phyloP scores from a whole-genome alignment of 30 jellyfish, hydroid and myxozoan species.

The Clytia hemisphaerica region DNA sequence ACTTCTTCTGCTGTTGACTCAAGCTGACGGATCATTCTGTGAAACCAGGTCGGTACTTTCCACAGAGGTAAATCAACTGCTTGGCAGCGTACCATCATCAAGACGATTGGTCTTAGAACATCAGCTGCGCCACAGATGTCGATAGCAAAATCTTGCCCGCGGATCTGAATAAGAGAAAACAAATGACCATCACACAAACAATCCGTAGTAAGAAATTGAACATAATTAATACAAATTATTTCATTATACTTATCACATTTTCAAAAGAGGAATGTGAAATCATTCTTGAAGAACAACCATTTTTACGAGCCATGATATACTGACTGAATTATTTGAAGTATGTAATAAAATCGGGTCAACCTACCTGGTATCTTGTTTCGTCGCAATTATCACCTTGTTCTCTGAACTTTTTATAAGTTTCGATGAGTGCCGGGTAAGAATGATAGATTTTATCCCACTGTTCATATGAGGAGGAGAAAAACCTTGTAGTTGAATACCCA shows the following conservation, averaged over 20 bases:
- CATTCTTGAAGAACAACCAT: no score
- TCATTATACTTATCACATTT: no score
- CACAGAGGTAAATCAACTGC: conserved; percentile 9
- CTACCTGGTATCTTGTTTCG: conserved; percentile 9
- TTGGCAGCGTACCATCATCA: conserved; percentile 7
- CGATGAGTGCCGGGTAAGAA: conserved; percentile 14
- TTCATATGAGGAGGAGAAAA: conserved; percentile 29
- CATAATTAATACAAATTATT: no score
- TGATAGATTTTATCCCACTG: conserved; percentile 28
- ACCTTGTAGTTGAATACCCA: conserved; percentile 30
- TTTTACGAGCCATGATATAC: no score
- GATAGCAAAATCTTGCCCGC: conserved; percentile 25
- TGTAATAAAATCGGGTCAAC: conserved; percentile 20
- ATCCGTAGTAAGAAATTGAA: no score
- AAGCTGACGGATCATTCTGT: background rate
- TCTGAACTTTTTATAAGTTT: conserved; percentile 2
- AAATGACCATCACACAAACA: no score
- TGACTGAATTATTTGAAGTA: no score
- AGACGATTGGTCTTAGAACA: conserved; percentile 2
- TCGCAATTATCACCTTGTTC: conserved; percentile 27
- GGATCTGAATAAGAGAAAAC: background rate
- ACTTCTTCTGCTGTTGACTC: no score
- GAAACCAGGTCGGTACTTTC: conserved; percentile 15
- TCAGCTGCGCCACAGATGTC: conserved; percentile 9
- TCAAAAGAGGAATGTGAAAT: no score